phyloP scores from a whole-genome alignment of 2,888 invertebrate species.

The Cheilosia vernalis region DNA sequence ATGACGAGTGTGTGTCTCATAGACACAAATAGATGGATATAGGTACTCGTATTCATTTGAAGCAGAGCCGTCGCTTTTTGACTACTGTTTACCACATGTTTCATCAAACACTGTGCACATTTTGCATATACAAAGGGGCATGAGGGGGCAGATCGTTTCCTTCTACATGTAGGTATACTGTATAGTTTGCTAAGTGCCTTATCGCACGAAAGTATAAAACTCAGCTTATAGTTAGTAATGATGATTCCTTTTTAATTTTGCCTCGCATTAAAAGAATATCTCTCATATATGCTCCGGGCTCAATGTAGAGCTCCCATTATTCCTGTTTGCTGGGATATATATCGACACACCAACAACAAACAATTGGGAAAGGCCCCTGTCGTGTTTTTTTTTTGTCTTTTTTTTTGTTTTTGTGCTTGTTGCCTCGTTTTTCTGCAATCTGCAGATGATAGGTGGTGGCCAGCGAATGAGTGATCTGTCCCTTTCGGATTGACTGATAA shows the following conservation, averaged over 20 bases:
- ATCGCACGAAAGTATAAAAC: slow-evolving; percentile 58
- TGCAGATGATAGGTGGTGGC: slow-evolving; percentile 68
- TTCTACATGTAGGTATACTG: not conserved
- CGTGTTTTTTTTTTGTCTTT: slow-evolving; percentile 1
- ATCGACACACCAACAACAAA: slow-evolving; percentile 52
- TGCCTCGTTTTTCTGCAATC: slow-evolving; percentile 50
- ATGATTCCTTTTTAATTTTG: slow-evolving; percentile 74
- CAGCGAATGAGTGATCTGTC: slow-evolving; percentile 69
- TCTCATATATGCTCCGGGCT: slow-evolving; percentile 54
- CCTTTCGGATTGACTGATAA: slow-evolving; percentile 72
- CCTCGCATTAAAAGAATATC: slow-evolving; percentile 67
- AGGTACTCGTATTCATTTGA: slow-evolving; percentile 1
- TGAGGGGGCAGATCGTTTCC: slow-evolving; percentile 1
- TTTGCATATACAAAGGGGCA: not conserved
- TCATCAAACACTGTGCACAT: not conserved
- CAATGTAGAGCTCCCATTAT: slow-evolving; percentile 66
- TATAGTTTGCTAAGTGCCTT: slow-evolving; percentile 44
- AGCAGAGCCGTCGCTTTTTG: slow-evolving; percentile 39
- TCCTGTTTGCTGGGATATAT: slow-evolving; percentile 48
- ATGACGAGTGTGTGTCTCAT: slow-evolving; percentile 21
- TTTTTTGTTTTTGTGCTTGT: not conserved
- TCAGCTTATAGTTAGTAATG: slow-evolving; percentile 63
- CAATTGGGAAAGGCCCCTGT: slow-evolving; percentile 26
- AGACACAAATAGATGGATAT: slow-evolving; percentile 39
- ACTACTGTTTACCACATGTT: slow-evolving; percentile 57